Evolutionary conservation across 1,140 invertebrate genomes (phyloP), one percentile per base, ranked within the genome.

Genomic region (Periplaneta americana): DNA sequence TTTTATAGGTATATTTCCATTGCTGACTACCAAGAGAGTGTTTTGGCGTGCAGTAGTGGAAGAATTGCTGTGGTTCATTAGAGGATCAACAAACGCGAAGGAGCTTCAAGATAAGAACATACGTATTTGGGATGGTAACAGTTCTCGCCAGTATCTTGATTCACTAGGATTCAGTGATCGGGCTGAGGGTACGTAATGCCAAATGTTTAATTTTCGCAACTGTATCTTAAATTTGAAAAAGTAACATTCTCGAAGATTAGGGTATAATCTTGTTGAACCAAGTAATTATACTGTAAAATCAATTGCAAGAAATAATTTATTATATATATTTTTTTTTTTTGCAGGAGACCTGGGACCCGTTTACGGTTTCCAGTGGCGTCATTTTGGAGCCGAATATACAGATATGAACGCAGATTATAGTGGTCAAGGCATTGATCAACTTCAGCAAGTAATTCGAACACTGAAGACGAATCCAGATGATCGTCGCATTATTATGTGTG

Each of bases 351-450:
- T 99, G 34, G 99, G 99, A 1, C 99, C 99, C 10, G 93, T 99
- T 33, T 99, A 99, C 91, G 99, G 99, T 0, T 99, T 99, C 86
- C 99, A 99, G 87, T 99, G 99, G 99, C 91, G 98, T 81, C 98
- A 99, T 88, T 99, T 95, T 91, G 99, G 99, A 37, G 98, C 98
- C 4, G 89, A 97, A 85, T 99, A 99, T 88, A 89, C 91, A 66
- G 92, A 95, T 84, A 96, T 96, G 91, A 89, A 96, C 83, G 91
- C 94, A 75, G 94, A 99, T 89, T 99, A 99, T 85, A 90, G 86
- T 33, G 93, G 93, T 34, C 90, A 99, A 90, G 99, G 99, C 77
- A 91, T 97, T 82, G 97, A 99, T 89, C 98, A 99, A 88, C 87
- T 99, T 33, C 85, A 87, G 34, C 82, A 91, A 36, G 86, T 93